Conservation (phyloP, 2,888 invertebrate species). For the Fragum whitleyi region DNA sequence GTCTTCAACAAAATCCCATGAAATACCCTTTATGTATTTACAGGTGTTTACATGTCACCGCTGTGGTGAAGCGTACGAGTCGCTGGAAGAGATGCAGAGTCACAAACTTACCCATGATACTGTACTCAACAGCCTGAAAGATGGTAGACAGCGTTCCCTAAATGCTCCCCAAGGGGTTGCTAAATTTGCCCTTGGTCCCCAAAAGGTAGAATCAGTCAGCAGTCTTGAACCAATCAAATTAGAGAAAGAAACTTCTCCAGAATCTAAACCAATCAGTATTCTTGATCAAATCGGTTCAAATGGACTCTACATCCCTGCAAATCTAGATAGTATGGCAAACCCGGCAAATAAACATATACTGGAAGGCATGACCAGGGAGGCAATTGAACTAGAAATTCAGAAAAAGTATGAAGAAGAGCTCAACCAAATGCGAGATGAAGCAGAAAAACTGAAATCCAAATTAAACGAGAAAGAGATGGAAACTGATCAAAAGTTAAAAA, state of each 20-base stretch:
- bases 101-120: conserved; percentile 72
- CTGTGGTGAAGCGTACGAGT: conserved; percentile 77
- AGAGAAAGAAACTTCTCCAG: conserved; percentile 19
- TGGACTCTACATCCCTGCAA: conserved; percentile 52
- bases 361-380: conserved; percentile 50
- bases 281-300: conserved; percentile 35
- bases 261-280: conserved; percentile 26
- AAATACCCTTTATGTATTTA: too few relatives aligned
- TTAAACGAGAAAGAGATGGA: conserved; percentile 30
- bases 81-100: conserved; percentile 70
- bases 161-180: conserved; percentile 65
- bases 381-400: conserved; percentile 47
- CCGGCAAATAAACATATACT: conserved; percentile 44
- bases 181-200: conserved; percentile 71
- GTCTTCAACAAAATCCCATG: too few relatives aligned
- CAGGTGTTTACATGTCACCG: conserved; percentile 73
- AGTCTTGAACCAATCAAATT: conserved; percentile 41
- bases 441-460: conserved; percentile 10
- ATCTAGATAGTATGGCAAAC: conserved; percentile 45
- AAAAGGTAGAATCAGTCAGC: conserved; percentile 52
- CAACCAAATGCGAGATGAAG: conserved; percentile 35
- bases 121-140: conserved; percentile 60
- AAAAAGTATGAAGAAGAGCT: conserved; percentile 53
- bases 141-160: conserved; percentile 37
- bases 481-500: conserved; percentile 40